A percentile compares a stretch with the other conserved stretches of the same genome.
Evolutionary conservation across 2,888 invertebrate genomes (phyloP).

Genomic region (Amorpha juglandis): DNA sequence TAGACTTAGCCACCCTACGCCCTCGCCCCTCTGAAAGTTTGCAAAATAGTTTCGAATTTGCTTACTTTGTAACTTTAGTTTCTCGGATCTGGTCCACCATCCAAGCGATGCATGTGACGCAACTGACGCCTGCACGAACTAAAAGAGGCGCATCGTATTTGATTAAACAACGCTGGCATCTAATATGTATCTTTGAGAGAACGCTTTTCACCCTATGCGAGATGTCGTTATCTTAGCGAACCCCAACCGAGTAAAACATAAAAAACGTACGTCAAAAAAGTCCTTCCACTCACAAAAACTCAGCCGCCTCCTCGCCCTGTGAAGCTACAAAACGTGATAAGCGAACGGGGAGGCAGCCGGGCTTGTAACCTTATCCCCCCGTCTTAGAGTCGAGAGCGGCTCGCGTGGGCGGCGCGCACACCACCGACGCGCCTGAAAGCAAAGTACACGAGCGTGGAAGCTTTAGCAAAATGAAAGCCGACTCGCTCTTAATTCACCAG

Average conservation of each 20-base stretch:
- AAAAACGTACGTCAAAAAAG: constrained; percentile 84
- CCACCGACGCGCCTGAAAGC: constrained; percentile 72
- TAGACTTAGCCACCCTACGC: constrained; percentile 75
- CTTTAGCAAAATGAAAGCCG: constrained; percentile 84
- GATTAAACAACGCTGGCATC: constrained; percentile 6
- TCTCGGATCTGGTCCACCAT: background rate
- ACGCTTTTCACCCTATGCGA: constrained; percentile 69
- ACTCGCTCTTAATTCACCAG: constrained; percentile 83
- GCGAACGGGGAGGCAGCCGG: constrained; percentile 55
- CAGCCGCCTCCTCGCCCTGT: constrained; percentile 76
- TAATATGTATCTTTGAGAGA: constrained; percentile 57
- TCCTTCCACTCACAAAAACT: constrained; percentile 82
- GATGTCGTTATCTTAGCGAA: constrained; percentile 82
- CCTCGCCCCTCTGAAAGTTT: constrained; percentile 65
- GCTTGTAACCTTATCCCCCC: constrained; percentile 65
- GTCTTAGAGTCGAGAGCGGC: constrained; percentile 68
- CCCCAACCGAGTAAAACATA: constrained; percentile 83
- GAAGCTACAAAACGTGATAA: constrained; percentile 80
- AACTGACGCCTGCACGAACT: background rate
- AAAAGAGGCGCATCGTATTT: background rate
- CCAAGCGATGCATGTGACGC: constrained; percentile 4
- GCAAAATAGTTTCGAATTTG: constrained; percentile 62
- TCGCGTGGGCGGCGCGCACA: constrained; percentile 58
- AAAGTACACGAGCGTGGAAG: constrained; percentile 82
- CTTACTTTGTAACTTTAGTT: constrained; percentile 38